Base-by-base conservation (phyloP, 2,888 invertebrate genomes). In the Pardosa pseudoannulata region DNA sequence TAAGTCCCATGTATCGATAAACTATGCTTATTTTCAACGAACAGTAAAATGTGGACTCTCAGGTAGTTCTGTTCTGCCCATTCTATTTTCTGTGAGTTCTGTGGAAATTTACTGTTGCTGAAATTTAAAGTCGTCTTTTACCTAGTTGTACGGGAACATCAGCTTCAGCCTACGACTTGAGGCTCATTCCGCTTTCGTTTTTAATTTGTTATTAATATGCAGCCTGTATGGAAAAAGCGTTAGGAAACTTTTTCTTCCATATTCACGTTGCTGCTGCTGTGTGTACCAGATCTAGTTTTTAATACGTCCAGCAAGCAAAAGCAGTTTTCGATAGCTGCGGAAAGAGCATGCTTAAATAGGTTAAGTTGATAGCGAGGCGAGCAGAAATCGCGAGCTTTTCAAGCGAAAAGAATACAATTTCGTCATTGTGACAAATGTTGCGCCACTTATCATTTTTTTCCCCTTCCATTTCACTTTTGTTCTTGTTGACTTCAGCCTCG, bases 371-470 rank as follows among this genome's bases (percentile, higher is more conserved):
- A 78, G 75, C 79, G 73, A 70, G 27, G 31, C 72, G 46, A 78
- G 56, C 31, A n/a, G 31, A 71, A 83, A 76, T 75, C 31, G 82
- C 62, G 71, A 85, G 78, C 67, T 85, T 85, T 78, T 85, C 78
- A 85, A n/a, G 83, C 83, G 83, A 81, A 74, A 81, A 68, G 78
- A 79, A 78, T 85, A 71, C 67, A 56, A 56, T 85, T 85, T 78
- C 83, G 71, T 85, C 72, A 78, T 67, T 65, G 67, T 50, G 62
- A 56, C 56, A 73, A 82, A 82, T 71, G 67, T 82, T 82, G 68
- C 82, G 50, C 75, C 82, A 82, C 62, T 75, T 62, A 16, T 16
- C 28, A 36, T 50, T 74, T 71, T 29, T 46, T 31, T 3, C 23
- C 16, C 16, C 23, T 3, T 23, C 41, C 27, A 29, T 62, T 23